phyloP scores from a whole-genome alignment of 2,113 vertebrate species.

The Dasyprocta punctata region DNA sequence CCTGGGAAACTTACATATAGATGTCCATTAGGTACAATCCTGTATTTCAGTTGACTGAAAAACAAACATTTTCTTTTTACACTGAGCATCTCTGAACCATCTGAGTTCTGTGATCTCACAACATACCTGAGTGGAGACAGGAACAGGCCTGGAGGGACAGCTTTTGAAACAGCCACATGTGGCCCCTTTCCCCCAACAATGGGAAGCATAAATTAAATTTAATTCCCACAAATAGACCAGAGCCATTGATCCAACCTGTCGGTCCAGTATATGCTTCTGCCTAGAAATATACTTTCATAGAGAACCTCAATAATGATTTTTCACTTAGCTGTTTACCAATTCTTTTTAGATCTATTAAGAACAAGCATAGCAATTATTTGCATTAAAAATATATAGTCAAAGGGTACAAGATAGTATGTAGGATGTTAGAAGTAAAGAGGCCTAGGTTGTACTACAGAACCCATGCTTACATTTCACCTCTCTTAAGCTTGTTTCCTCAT shows the following conservation, averaged over 20 bases:
- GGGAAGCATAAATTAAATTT: neutral
- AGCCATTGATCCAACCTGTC: neutral
- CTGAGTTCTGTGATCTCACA: neutral
- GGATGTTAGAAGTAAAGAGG: neutral
- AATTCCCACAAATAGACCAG: neutral
- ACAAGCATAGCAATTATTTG: neutral
- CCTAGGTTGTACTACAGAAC: too few relatives aligned
- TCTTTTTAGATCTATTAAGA: neutral
- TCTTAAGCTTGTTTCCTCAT: neutral
- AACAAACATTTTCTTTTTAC: neutral
- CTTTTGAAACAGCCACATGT: neutral
- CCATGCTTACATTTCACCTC: accelerated
- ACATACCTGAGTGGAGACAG: neutral
- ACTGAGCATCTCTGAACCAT: neutral
- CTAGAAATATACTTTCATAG: neutral
- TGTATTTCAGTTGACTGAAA: neutral
- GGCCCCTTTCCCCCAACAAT: neutral
- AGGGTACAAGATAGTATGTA: accelerated
- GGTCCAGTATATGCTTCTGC: neutral
- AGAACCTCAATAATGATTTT: neutral
- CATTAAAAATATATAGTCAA: neutral
- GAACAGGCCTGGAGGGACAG: neutral
- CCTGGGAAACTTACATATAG: neutral
- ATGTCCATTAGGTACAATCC: neutral
- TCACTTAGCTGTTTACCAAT: neutral